Conservation (phyloP, 2,888 invertebrate genomes). For the Polymixis flavicincta region DNA sequence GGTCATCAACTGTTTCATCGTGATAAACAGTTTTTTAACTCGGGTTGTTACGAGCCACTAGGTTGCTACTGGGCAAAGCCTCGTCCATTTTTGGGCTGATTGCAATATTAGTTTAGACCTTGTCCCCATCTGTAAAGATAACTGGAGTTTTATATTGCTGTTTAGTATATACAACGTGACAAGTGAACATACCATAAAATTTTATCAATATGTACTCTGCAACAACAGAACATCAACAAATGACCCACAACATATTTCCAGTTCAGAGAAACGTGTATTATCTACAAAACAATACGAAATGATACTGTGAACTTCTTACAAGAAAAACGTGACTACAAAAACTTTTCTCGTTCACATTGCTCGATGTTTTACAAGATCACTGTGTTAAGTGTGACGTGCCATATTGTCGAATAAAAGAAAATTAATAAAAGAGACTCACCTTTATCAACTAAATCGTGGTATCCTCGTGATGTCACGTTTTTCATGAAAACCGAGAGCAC, state of each 20-base stretch:
- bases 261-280: slow-evolving; percentile 2
- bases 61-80: slow-evolving; percentile 8
- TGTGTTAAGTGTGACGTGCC: slow-evolving; percentile 17
- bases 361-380: slow-evolving; percentile 8
- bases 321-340: slow-evolving; percentile 13
- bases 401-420: slow-evolving; percentile 16
- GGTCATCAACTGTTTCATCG: no score
- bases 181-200: not conserved
- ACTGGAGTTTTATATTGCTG: slow-evolving; percentile 5
- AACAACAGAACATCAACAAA: slow-evolving; percentile 14
- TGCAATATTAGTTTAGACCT: slow-evolving; percentile 8
- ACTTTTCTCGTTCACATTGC: not conserved
- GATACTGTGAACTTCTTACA: slow-evolving; percentile 8
- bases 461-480: slow-evolving; percentile 16
- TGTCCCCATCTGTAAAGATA: slow-evolving; percentile 27
- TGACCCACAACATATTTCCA: slow-evolving; percentile 10
- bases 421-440: slow-evolving; percentile 1
- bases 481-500: slow-evolving; percentile 9
- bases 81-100: slow-evolving; percentile 2
- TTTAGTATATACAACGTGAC: slow-evolving; percentile 17
- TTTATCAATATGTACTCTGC: slow-evolving; percentile 4
- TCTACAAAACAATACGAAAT: slow-evolving; percentile 13
- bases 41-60: not conserved
- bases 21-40: slow-evolving; percentile 5
- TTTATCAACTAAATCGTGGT: slow-evolving; percentile 15